phyloP scores from a whole-genome alignment of 2,888 invertebrate species.

The Cordilura impudica region DNA sequence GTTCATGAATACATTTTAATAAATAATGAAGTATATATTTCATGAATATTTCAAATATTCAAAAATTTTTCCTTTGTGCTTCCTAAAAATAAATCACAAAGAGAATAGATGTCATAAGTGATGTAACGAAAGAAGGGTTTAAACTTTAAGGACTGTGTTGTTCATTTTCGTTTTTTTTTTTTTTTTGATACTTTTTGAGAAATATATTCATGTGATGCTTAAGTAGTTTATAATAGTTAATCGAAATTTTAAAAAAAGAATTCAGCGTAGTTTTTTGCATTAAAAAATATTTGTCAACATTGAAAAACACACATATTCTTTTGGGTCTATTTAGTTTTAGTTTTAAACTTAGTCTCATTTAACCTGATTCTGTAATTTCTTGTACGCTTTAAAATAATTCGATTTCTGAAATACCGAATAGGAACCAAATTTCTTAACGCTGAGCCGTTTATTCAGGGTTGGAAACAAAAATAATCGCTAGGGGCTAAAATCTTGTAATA shows the following conservation, averaged over 20 bases:
- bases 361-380: too few relatives aligned
- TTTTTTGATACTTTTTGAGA: background rate
- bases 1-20: constrained; percentile 60
- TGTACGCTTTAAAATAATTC: too few relatives aligned
- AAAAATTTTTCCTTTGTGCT: constrained; percentile 45
- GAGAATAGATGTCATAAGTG: constrained; percentile 36
- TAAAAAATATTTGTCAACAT: too few relatives aligned
- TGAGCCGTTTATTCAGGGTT: too few relatives aligned
- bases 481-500: too few relatives aligned
- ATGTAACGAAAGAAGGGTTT: constrained; percentile 23
- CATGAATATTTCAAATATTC: constrained; percentile 60
- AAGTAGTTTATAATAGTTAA: background rate
- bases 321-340: too few relatives aligned
- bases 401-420: too few relatives aligned
- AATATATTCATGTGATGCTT: background rate
- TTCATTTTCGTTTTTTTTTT: constrained; percentile 9
- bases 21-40: constrained; percentile 53
- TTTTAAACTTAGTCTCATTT: too few relatives aligned
- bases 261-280: background rate
- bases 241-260: background rate
- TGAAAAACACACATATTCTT: too few relatives aligned
- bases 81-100: constrained; percentile 4
- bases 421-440: too few relatives aligned
- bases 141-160: constrained; percentile 13
- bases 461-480: too few relatives aligned